Conservation (phyloP, 2,888 invertebrate genomes). For the Liopterus haemorrhoidalis region DNA sequence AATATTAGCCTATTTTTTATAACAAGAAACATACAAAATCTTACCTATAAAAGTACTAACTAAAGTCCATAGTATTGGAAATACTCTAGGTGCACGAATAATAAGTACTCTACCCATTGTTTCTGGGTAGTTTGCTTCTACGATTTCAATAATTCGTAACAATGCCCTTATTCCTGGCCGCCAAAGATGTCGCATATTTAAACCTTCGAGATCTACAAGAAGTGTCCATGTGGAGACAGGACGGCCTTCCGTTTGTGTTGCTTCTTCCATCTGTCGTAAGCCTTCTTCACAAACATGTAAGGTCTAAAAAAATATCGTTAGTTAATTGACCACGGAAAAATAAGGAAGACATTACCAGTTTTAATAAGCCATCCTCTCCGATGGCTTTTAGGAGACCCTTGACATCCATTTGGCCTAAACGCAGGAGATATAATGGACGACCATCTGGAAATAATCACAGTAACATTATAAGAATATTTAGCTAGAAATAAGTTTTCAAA, state of each 20-base stretch:
- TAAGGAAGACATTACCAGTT: constrained; percentile 60
- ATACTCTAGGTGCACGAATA: constrained; percentile 86
- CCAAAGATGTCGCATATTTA: constrained; percentile 95
- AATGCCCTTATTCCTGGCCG: constrained; percentile 80
- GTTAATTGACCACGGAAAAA: constrained; percentile 14
- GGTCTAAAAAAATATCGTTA: constrained; percentile 42
- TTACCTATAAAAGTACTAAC: constrained; percentile 88
- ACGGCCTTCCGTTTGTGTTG: constrained; percentile 69
- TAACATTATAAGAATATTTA: constrained; percentile 29
- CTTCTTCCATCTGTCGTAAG: constrained; percentile 77
- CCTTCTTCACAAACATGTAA: constrained; percentile 89
- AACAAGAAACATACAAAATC: constrained; percentile 29
- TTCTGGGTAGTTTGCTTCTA: constrained; percentile 92
- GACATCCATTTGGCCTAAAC: constrained; percentile 93
- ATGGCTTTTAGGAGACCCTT: constrained; percentile 87
- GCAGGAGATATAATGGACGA: constrained; percentile 79
- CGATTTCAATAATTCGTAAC: constrained; percentile 68
- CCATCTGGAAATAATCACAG: too few species aligned
- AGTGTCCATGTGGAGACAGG: constrained; percentile 87
- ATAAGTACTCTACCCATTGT: constrained; percentile 88
- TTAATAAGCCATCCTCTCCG: constrained; percentile 84
- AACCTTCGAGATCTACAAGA: constrained; percentile 85
- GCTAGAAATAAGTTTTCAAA: constrained; percentile 11
- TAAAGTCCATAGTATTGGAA: constrained; percentile 92
- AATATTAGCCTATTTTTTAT: background rate